Conservation (phyloP, 1,140 invertebrate genomes). For the Calycopis cecrops region DNA sequence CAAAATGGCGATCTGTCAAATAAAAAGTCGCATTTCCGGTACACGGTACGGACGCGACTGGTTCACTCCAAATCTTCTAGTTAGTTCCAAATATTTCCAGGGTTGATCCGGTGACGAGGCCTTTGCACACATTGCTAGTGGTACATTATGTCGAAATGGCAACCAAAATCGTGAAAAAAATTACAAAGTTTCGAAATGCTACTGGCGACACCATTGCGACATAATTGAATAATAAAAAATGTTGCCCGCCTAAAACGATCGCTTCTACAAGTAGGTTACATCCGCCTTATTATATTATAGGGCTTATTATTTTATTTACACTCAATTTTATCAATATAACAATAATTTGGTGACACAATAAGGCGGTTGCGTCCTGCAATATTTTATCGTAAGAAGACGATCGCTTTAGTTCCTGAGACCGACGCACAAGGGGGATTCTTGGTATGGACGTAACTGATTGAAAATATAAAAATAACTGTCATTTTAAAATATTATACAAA, state of each 20-base stretch:
- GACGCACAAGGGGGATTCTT: background rate
- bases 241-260: slow-evolving; percentile 59
- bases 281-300: background rate
- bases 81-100: slow-evolving; percentile 37
- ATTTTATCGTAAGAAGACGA: slow-evolving; percentile 4
- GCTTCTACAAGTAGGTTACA: slow-evolving; percentile 24
- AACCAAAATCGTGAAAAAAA: background rate
- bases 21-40: slow-evolving; percentile 15
- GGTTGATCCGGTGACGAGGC: slow-evolving; percentile 59
- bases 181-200: slow-evolving; percentile 13
- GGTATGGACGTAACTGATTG: too few relatives aligned
- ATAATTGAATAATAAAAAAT: slow-evolving; percentile 44
- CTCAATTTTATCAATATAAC: background rate
- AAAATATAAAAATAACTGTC: too few relatives aligned
- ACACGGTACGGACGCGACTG: slow-evolving; percentile 3
- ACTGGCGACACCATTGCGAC: slow-evolving; percentile 38
- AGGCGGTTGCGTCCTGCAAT: slow-evolving; percentile 4
- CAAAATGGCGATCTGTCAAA: slow-evolving; percentile 19
- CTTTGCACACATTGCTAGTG: slow-evolving; percentile 68
- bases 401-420: slow-evolving; percentile 1
- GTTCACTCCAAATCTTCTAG: slow-evolving; percentile 20
- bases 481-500: too few relatives aligned
- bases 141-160: slow-evolving; percentile 50
- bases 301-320: background rate
- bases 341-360: slow-evolving; percentile 4